Evolutionary conservation across 2,888 invertebrate species (phyloP), one percentile per base, ranked within the genome.

Genomic region (Pegoplata infirma): DNA sequence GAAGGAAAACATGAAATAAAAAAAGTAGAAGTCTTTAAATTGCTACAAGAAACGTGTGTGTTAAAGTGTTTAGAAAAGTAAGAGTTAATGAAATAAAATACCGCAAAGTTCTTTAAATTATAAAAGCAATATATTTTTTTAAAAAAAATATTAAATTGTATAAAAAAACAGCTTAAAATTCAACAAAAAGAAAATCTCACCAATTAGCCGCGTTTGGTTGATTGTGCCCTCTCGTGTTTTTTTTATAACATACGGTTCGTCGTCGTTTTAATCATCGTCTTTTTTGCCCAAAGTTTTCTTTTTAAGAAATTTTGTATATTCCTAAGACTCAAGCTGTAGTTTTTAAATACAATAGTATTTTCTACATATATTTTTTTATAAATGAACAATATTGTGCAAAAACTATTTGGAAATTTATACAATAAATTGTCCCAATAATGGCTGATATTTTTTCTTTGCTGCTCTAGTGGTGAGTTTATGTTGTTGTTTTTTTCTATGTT

Each of bases 131-230:
- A n/a, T n/a, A 53, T 14, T 44, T n/a, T 44, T 5, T 36, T 14
- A 36, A 44, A 28, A 25, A 63, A 32, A 16, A 1, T 2, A 25
- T 28, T 12, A 68, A 47, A 44, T 58, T 25, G 32, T 49, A 28
- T 47, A 17, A 28, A 7, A 17, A 51, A 71, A 58, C 46, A 59
- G 28, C 36, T 49, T 55, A 10, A 49, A 53, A 53, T 17, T 66
- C 67, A 47, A 56, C 23, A 36, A 40, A 47, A 73, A 49, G 14
- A n/a, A n/a, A 56, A 63, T 51, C 25, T 68, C 68, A 66, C 58
- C 63, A 49, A 56, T 72, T 63, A 61, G 72, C 78, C 73, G 78
- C 69, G 74, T 74, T 78, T 69, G 64, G 51, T 64, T 78, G 69
- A 36, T 59, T 74, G 69, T 78, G 59, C 47, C 53, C 59, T 64